Evolutionary conservation across 2,888 invertebrate species (phyloP).

Genomic region (Chrysolina haemoptera): DNA sequence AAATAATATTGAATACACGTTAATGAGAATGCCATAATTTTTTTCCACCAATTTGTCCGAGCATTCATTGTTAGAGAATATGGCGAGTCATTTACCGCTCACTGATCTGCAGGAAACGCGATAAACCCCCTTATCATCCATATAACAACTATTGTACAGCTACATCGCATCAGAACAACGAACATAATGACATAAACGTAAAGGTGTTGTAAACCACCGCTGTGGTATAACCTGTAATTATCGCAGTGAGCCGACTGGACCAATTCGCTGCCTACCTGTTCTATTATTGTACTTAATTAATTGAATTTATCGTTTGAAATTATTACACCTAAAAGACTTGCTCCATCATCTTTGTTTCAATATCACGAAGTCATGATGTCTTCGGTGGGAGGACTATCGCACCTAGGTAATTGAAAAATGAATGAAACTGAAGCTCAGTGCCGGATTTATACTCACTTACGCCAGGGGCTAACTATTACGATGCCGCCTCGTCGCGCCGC

Average conservation of each 20-base stretch:
- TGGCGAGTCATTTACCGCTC: constrained; percentile 55
- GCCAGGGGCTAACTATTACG: no score
- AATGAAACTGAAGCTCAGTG: no score
- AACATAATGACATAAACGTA: constrained; percentile 42
- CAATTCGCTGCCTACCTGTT: constrained; percentile 45
- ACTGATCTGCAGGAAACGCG: constrained; percentile 57
- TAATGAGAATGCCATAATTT: constrained; percentile 47
- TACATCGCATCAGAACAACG: constrained; percentile 35
- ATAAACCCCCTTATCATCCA: constrained; percentile 56
- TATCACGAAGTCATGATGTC: no score
- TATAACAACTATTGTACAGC: constrained; percentile 44
- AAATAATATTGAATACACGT: constrained; percentile 41
- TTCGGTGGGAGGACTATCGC: no score
- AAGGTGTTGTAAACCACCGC: constrained; percentile 51
- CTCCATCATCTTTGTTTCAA: not conserved
- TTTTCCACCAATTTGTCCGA: constrained; percentile 51
- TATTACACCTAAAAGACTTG: not conserved
- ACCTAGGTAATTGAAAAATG: no score
- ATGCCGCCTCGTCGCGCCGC: no score
- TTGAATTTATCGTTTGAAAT: not conserved
- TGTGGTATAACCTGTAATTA: constrained; percentile 55
- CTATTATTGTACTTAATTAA: constrained; percentile 35
- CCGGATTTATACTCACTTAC: no score
- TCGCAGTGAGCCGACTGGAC: constrained; percentile 51
- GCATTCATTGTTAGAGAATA: constrained; percentile 51